phyloP scores from a whole-genome alignment of 2,888 invertebrate genomes.

The Chesias legatella region DNA sequence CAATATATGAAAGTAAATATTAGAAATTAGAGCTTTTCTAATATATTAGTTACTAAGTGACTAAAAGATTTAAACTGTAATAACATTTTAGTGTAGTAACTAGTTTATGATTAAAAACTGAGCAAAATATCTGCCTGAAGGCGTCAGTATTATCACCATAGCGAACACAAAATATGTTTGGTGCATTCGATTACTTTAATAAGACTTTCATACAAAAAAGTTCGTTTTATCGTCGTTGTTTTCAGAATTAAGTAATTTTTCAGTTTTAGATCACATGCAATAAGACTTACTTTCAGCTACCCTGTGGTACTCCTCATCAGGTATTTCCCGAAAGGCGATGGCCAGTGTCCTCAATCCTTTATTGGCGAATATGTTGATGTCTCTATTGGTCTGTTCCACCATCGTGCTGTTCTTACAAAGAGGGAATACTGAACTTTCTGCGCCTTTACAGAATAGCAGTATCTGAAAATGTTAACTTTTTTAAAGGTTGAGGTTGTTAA shows the following conservation, averaged over 20 bases:
- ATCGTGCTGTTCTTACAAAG: constrained; percentile 71
- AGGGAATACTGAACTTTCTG: constrained; percentile 88
- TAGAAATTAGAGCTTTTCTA: too few relatives aligned
- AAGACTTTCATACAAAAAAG: too few relatives aligned
- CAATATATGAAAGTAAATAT: too few relatives aligned
- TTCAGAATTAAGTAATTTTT: not conserved
- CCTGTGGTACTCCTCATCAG: constrained; percentile 83
- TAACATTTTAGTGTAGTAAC: too few relatives aligned
- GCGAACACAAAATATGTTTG: too few relatives aligned
- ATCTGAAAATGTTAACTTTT: constrained; percentile 53
- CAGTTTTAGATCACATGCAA: not conserved
- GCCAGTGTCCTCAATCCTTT: constrained; percentile 91
- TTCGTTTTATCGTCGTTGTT: too few relatives aligned
- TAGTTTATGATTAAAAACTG: too few relatives aligned
- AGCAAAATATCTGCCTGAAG: too few relatives aligned
- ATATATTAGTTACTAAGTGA: too few relatives aligned
- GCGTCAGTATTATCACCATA: too few relatives aligned
- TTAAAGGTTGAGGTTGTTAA: constrained; percentile 12
- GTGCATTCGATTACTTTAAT: too few relatives aligned
- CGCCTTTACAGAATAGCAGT: constrained; percentile 90
- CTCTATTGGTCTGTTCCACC: constrained; percentile 70
- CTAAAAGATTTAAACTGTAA: too few relatives aligned
- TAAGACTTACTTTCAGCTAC: constrained; percentile 69
- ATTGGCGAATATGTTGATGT: constrained; percentile 80
- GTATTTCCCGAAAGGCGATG: constrained; percentile 85